A percentile compares a stretch with the other conserved stretches of the same genome.
These are phyloP conservation scores for Astreopora myriophthalma DNA, from an alignment of 64 coral and sea anemone species.

Conservation along the genomic window DNA sequence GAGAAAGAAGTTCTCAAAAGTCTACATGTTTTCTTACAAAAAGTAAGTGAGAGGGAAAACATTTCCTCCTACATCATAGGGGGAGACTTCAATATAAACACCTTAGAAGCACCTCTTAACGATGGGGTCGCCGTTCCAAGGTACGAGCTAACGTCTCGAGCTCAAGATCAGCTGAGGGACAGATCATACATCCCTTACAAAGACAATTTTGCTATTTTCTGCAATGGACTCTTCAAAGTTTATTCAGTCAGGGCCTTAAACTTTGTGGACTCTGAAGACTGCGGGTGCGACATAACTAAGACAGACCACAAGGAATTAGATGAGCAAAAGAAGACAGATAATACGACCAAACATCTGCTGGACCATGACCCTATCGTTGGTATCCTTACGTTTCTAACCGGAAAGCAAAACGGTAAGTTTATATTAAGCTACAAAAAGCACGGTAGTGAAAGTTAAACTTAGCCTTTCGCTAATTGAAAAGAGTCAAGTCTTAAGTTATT, in stretches of 20 bases:
- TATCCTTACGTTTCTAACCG: neutral
- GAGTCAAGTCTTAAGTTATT: too few species aligned
- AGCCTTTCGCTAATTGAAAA: too few species aligned
- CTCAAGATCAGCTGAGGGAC: too few species aligned
- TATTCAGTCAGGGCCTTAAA: neutral
- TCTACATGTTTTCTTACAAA: neutral
- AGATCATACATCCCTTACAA: neutral
- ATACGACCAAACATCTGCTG: neutral
- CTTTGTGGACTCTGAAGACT: neutral
- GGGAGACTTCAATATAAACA: slow-evolving; percentile 1
- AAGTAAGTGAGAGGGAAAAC: neutral
- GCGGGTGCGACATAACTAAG: neutral
- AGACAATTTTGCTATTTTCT: neutral
- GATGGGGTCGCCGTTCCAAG: neutral
- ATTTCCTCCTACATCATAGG: neutral
- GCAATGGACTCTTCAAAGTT: neutral
- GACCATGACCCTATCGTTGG: neutral
- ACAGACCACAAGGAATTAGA: too few species aligned
- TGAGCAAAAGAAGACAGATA: too few species aligned
- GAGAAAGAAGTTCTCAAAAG: neutral
- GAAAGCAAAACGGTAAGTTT: neutral
- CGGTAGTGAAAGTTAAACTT: too few species aligned
- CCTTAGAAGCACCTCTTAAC: neutral
- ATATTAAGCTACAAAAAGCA: too few species aligned
- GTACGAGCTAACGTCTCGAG: neutral